Percentiles rank a stretch among this genome's conserved stretches.
Evolutionary conservation across 2,888 invertebrate genomes (phyloP).

Genomic region (Caenorhabditis sp.): DNA sequence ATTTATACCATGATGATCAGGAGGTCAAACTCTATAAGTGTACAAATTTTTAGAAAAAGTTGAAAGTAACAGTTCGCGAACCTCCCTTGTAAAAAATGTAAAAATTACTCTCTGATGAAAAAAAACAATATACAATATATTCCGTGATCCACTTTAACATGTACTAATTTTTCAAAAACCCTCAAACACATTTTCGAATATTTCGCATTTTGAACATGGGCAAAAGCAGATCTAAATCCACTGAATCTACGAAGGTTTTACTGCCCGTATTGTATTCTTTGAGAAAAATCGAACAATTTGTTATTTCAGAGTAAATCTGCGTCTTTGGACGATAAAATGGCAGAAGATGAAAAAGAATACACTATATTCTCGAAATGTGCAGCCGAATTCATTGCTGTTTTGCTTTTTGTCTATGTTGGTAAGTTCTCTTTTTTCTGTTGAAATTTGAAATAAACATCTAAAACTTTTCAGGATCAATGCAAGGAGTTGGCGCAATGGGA

Average conservation of each 20-base stretch:
- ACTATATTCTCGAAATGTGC: conserved; percentile 48
- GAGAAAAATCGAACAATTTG: background rate
- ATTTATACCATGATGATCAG: too few relatives aligned
- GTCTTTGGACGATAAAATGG: conserved; percentile 17
- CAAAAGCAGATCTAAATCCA: background rate
- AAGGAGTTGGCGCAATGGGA: conserved; percentile 24
- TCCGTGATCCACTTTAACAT: too few relatives aligned
- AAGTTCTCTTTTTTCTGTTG: conserved; percentile 9
- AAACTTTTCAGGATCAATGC: conserved; percentile 41
- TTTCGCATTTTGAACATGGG: too few relatives aligned
- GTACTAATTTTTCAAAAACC: background rate
- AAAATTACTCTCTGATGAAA: too few relatives aligned
- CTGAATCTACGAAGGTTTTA: background rate
- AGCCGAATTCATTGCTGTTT: conserved; percentile 65
- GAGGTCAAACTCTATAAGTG: too few relatives aligned
- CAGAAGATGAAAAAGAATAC: conserved; percentile 42
- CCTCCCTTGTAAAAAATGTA: too few relatives aligned
- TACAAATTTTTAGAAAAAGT: too few relatives aligned
- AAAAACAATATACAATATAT: too few relatives aligned
- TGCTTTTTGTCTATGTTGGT: conserved; percentile 67
- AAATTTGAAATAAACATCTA: background rate
- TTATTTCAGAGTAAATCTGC: background rate
- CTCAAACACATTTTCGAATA: too few relatives aligned
- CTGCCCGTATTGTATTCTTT: background rate
- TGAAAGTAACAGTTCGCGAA: too few relatives aligned